Evolutionary conservation across 1,140 invertebrate species (phyloP).

Genomic region (Heliconius nattereri): DNA sequence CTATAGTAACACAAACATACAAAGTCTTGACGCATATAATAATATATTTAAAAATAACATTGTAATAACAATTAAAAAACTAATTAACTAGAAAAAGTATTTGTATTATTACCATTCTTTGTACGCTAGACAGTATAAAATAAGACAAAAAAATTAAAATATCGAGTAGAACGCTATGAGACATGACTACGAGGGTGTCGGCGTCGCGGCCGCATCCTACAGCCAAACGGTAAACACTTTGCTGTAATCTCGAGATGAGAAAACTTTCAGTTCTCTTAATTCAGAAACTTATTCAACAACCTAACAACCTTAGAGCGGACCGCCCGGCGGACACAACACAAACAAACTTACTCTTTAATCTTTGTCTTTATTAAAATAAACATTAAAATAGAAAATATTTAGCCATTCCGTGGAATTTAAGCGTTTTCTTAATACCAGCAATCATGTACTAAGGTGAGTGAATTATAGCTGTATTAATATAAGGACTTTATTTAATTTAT

Average conservation of each 20-base stretch:
- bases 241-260: slow-evolving; percentile 82
- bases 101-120: background rate
- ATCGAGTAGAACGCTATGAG: slow-evolving; percentile 50
- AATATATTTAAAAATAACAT: background rate
- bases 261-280: slow-evolving; percentile 83
- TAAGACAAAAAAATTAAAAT: slow-evolving; percentile 54
- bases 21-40: background rate
- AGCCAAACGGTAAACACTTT: slow-evolving; percentile 82
- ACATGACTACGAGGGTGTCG: slow-evolving; percentile 57
- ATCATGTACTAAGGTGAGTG: background rate
- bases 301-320: slow-evolving; percentile 80
- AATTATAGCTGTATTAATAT: background rate
- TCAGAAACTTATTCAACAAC: slow-evolving; percentile 82
- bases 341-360: slow-evolving; percentile 77
- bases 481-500: no score
- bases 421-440: background rate
- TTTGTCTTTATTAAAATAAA: slow-evolving; percentile 69
- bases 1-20: background rate
- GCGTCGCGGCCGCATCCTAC: slow-evolving; percentile 70
- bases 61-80: slow-evolving; percentile 31
- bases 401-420: background rate
- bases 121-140: slow-evolving; percentile 34
- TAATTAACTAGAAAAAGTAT: slow-evolving; percentile 18
- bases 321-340: slow-evolving; percentile 73
- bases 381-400: slow-evolving; percentile 34